Evolutionary conservation across 2,797 vertebrate species (phyloP).

Genomic region (Sciurus carolinensis): DNA sequence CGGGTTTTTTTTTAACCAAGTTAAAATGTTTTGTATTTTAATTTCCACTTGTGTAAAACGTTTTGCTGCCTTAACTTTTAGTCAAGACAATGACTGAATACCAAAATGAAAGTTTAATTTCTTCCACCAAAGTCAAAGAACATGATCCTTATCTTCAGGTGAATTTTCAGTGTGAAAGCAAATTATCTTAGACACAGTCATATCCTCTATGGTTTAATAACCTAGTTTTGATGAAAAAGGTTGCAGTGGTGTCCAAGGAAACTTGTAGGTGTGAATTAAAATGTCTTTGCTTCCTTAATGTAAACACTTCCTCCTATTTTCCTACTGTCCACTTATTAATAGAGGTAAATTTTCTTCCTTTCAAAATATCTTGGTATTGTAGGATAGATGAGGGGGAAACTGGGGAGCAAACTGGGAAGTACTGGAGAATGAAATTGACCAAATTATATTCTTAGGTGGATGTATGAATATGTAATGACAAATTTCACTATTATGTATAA

Average conservation of each 20-base stretch:
- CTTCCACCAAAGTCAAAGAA: not conserved
- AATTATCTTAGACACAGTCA: not conserved
- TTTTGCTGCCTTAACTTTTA: slow-evolving; percentile 59
- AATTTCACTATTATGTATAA: too few species aligned
- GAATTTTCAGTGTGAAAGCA: slow-evolving; percentile 44
- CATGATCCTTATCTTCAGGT: slow-evolving; percentile 24
- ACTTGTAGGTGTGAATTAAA: slow-evolving; percentile 3
- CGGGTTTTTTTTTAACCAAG: not conserved
- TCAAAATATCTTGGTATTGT: not conserved
- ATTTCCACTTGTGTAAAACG: slow-evolving; percentile 27
- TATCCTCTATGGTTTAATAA: slow-evolving; percentile 8
- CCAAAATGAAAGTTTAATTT: slow-evolving; percentile 28
- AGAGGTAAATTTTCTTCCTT: not conserved
- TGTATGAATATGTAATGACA: too few species aligned
- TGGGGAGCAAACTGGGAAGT: too few species aligned
- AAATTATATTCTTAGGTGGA: too few species aligned
- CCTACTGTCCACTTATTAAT: not conserved
- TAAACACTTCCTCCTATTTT: slow-evolving; percentile 44
- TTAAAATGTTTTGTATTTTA: not conserved
- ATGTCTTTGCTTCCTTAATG: slow-evolving; percentile 42
- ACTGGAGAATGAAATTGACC: too few species aligned
- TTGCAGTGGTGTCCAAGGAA: slow-evolving; percentile 37
- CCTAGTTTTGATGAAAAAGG: not conserved
- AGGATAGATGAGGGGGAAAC: too few species aligned
- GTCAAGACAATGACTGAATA: slow-evolving; percentile 6